Evolutionary conservation across 2,113 vertebrate species (phyloP), one percentile per base, ranked within the genome.

Genomic region (Apus apus): DNA sequence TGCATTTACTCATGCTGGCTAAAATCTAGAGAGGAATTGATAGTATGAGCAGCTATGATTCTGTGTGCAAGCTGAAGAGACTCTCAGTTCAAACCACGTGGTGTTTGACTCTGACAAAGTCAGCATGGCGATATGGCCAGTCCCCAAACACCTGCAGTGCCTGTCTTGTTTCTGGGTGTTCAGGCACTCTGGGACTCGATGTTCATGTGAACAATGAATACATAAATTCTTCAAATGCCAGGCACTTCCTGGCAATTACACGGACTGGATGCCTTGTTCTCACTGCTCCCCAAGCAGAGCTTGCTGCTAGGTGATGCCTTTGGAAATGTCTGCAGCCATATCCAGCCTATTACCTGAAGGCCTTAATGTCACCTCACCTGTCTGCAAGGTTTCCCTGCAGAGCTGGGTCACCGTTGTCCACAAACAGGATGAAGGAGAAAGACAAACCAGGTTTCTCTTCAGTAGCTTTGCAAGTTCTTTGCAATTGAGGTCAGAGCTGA

Each of bases 151-250:
- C 34, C 32, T 2, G 5, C 40, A 50, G 65, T 60, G 34, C 23
- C 40, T 82, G 57, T 11, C 43, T 67, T 56, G 43, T 92, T 92
- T 89, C 87, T 91, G 87, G n/a, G 36, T 86, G 34, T 86, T 76
- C 53, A 83, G 26, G 72, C 13, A 27, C 61, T 32, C 46, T 51
- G 48, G 91, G 61, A 91, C 91, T 93, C 4, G 0, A 50, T 71
- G 87, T 85, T 90, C 64, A 30, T 56, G 56, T 20, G 48, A 87
- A 91, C 67, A 94, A 89, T 51, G 46, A 62, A 29, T 56, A 68
- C 51, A 84, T 76, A 80, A 93, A 90, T 92, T 66, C 40, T 71
- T 54, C 64, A 84, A 66, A 86, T 77, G 60, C 58, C 72, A 66
- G 36, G 36, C 17, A 60, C 43, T 92, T 94, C 72, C 82, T 85